Conservation (phyloP, 1,140 invertebrate species). For the Lasioglossum albipes region DNA sequence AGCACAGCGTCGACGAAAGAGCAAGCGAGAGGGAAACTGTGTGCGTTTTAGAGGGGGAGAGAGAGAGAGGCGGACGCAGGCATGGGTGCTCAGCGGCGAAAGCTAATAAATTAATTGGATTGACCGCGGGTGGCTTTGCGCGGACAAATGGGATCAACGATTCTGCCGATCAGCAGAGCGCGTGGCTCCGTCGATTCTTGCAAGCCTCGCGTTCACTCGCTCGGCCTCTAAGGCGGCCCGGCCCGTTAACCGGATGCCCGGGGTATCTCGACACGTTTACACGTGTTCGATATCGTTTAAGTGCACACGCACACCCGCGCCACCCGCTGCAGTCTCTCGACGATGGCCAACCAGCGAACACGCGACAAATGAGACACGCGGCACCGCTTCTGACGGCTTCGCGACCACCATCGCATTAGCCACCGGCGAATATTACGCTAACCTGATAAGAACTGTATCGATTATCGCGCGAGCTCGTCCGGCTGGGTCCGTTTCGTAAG, state of each 20-base stretch:
- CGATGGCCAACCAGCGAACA: too few relatives aligned
- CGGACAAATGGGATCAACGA: conserved; percentile 78
- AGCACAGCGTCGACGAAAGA: conserved; percentile 2
- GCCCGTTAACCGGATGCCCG: conserved; percentile 62
- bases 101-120: conserved; percentile 81
- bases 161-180: conserved; percentile 75
- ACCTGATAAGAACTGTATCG: conserved; percentile 42
- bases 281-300: conserved; percentile 67
- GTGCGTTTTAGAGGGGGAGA: neutral
- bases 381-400: conserved; percentile 22
- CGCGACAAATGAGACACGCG: conserved; percentile 29
- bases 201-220: conserved; percentile 32
- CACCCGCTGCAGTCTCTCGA: neutral
- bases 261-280: conserved; percentile 64
- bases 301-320: neutral
- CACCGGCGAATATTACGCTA: conserved; percentile 49
- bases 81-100: conserved; percentile 60
- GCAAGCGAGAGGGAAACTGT: neutral
- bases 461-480: conserved; percentile 20
- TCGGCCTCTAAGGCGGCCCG: conserved; percentile 57
- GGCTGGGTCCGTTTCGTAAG: neutral
- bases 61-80: neutral
- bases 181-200: conserved; percentile 60
- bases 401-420: conserved; percentile 1
- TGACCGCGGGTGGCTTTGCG: conserved; percentile 74